Conservation (phyloP, 2,113 vertebrate species). For the Actinemys pallida region DNA sequence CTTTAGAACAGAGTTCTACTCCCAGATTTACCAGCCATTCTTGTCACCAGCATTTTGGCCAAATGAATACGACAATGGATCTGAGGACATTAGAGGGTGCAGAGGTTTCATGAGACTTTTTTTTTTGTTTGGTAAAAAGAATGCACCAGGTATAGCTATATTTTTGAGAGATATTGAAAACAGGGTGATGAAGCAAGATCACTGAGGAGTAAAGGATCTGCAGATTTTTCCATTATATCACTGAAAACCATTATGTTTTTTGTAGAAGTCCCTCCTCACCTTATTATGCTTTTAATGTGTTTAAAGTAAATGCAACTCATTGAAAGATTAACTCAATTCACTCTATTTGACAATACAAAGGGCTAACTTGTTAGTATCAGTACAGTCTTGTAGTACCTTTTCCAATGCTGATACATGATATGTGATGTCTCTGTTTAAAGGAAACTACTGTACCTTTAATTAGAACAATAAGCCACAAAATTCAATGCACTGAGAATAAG, state of each 20-base stretch:
- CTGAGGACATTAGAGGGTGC: background rate
- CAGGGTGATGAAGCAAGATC: background rate
- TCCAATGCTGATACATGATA: background rate
- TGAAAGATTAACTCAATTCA: background rate
- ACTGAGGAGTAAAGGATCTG: background rate
- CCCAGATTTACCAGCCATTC: background rate
- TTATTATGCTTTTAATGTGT: background rate
- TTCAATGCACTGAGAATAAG: background rate
- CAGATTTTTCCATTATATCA: background rate
- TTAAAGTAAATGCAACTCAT: background rate
- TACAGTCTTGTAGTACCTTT: constrained; percentile 26
- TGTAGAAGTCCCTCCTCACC: background rate
- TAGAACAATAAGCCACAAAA: constrained; percentile 28
- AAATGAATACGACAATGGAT: background rate
- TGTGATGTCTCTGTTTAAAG: background rate
- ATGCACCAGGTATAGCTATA: background rate
- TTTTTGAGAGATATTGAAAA: background rate
- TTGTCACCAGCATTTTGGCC: background rate
- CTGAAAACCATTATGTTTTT: background rate
- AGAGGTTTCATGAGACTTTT: background rate
- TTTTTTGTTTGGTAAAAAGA: background rate
- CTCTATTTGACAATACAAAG: background rate
- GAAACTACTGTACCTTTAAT: background rate
- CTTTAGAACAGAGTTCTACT: background rate
- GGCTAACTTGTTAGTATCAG: background rate